Percentiles rank a stretch among this genome's conserved stretches.
phyloP scores from a whole-genome alignment of 2,797 vertebrate genomes.

The Hemibagrus guttatus region DNA sequence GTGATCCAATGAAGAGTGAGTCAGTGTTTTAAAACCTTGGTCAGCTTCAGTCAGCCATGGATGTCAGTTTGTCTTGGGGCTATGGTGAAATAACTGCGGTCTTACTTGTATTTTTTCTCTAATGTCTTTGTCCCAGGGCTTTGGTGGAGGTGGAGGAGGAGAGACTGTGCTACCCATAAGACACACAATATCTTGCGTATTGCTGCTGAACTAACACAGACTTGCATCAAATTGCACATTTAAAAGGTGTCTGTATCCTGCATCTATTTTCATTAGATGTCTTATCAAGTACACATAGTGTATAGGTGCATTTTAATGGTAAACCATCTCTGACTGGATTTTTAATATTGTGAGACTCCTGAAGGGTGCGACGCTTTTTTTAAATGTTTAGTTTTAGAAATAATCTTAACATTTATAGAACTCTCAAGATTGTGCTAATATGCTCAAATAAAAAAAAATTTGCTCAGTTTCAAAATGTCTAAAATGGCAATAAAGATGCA shows the following conservation, averaged over 20 bases:
- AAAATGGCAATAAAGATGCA: not conserved
- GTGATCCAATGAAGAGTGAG: conserved; percentile 4
- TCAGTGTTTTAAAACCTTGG: conserved; percentile 7
- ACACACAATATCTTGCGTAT: conserved; percentile 43
- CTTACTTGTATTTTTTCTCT: conserved; percentile 3
- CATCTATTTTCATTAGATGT: not conserved
- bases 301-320: not conserved
- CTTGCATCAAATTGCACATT: not conserved
- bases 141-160: conserved; percentile 75
- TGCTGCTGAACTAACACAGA: conserved; percentile 56
- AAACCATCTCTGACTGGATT: conserved; percentile 1
- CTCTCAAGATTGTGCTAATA: not conserved
- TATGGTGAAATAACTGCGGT: conserved; percentile 12
- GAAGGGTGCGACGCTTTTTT: not conserved
- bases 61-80: not conserved
- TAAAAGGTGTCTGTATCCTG: not conserved
- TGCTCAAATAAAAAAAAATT: not conserved
- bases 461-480: not conserved
- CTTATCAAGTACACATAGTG: not conserved
- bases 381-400: not conserved
- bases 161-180: conserved; percentile 68
- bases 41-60: not conserved
- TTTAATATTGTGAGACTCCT: not conserved
- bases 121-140: conserved; percentile 62
- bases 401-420: not conserved